Conservation (phyloP, 2,888 invertebrate genomes). For the Drosophila borborema region DNA sequence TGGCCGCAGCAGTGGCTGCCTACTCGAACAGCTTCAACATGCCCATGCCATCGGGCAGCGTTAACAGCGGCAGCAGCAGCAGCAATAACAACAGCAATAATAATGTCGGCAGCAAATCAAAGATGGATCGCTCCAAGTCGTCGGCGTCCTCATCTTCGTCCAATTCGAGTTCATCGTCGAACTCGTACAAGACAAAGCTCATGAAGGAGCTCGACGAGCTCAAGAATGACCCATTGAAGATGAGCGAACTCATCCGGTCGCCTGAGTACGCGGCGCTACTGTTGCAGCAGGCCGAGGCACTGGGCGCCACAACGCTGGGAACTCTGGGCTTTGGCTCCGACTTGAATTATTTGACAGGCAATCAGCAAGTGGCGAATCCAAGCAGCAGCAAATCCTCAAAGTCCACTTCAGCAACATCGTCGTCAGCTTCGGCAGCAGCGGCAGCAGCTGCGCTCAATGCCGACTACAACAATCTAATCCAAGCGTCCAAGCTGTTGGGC, state of each 20-base stretch:
- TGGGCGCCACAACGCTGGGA: constrained; percentile 84
- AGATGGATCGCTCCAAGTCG: constrained; percentile 81
- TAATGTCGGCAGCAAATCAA: constrained; percentile 71
- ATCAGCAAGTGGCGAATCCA: constrained; percentile 28
- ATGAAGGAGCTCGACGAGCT: constrained; percentile 85
- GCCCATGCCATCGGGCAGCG: constrained; percentile 63
- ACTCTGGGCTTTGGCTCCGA: constrained; percentile 84
- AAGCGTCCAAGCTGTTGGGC: constrained; percentile 84
- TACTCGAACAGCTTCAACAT: constrained; percentile 82
- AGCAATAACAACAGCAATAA: constrained; percentile 35
- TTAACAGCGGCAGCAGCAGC: constrained; percentile 31
- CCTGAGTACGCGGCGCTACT: constrained; percentile 85
- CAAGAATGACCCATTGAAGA: constrained; percentile 85
- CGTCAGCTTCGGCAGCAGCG: constrained; percentile 68
- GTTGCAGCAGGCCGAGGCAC: constrained; percentile 84
- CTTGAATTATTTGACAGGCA: constrained; percentile 83
- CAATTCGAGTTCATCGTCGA: constrained; percentile 81
- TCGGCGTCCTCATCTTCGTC: constrained; percentile 80
- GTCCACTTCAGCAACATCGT: constrained; percentile 46
- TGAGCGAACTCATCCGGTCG: constrained; percentile 85
- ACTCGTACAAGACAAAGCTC: constrained; percentile 84
- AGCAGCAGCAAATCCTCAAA: constrained; percentile 68
- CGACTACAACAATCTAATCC: constrained; percentile 84
- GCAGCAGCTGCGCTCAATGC: constrained; percentile 80
- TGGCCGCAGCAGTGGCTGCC: constrained; percentile 81